Percentiles rank a stretch among this genome's conserved stretches.
Evolutionary conservation across 2,113 vertebrate species (phyloP).

Genomic region (Pungitius pungitius): DNA sequence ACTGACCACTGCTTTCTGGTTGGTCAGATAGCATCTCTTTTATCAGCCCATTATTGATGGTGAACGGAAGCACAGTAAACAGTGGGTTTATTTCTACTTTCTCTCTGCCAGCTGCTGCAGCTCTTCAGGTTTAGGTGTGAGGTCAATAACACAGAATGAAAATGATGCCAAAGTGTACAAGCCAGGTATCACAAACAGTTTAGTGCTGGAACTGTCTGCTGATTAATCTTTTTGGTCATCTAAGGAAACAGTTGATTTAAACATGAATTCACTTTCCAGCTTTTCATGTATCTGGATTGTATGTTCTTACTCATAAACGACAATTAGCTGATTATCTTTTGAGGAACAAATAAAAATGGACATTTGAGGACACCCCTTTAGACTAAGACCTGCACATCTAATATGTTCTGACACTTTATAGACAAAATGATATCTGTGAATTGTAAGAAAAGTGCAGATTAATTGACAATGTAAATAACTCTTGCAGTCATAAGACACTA

Average conservation of each 20-base stretch:
- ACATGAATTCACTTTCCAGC: neutral
- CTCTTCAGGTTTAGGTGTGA: slow-evolving; percentile 9
- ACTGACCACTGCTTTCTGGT: slow-evolving; percentile 81
- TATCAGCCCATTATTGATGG: slow-evolving; percentile 79
- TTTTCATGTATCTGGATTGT: neutral
- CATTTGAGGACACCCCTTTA: neutral
- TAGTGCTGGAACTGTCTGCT: neutral
- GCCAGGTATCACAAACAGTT: neutral
- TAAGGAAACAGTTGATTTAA: neutral
- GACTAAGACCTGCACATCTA: too few relatives aligned
- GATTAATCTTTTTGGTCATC: neutral
- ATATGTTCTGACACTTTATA: neutral
- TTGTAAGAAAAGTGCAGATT: neutral
- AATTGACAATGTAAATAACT: neutral
- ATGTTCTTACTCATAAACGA: neutral
- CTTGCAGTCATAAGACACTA: slow-evolving; percentile 21
- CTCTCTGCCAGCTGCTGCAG: slow-evolving; percentile 38
- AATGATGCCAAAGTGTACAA: neutral
- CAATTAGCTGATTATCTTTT: neutral
- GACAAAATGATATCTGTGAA: neutral
- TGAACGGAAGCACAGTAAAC: slow-evolving; percentile 72
- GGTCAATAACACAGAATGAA: slow-evolving; percentile 31
- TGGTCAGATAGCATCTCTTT: slow-evolving; percentile 79
- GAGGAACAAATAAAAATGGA: neutral
- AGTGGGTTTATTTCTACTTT: slow-evolving; percentile 73